Base-by-base conservation (phyloP, 2,888 invertebrate species). In the Crioceris asparagi region DNA sequence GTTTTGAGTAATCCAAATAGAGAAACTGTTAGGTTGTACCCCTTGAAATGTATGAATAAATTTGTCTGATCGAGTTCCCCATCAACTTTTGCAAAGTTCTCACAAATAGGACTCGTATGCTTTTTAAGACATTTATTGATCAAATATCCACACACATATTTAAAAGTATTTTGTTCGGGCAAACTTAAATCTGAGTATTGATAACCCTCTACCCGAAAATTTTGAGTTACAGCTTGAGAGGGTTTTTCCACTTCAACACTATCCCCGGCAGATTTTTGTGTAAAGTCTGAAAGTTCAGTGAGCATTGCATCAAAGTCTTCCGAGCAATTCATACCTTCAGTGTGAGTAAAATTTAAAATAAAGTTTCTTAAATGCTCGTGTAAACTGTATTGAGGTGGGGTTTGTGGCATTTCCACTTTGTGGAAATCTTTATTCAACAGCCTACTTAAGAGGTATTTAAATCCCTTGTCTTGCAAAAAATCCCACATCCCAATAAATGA, bases 381-480 rank as follows among this genome's bases (percentile, higher is more conserved):
- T 21, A 35, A 48, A 48, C 12, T 49, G 47, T 2, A 50, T 41
- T 6, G 51, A 44, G n/a, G 49, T 48, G n/a, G 50, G 49, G 32
- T 48, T 49, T 11, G 43, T 39, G 15, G 27, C 35, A 31, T 48
- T 48, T 15, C 47, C 46, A 12, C 42, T 37, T 40, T 46, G 41
- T 37, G 44, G 45, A 19, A 48, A 35, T 49, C 51, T 38, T 46
- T 45, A 34, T 49, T 46, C 7, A 52, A 23, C 29, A 44, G 26
- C 21, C 50, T 41, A 5, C 48, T 50, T 33, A 38, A 40, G 19
- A 50, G 21, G 39, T 41, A 49, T 37, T 40, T 32, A 30, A 46
- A 47, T 15, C 35, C 43, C 4, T 16, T 27, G n/a, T 3, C 26
- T 29, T 39, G 32, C 21, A 51, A 25, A 12, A 31, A 34, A 21